Conservation (phyloP, 2,113 vertebrate genomes). For the Brachirus orientalis region DNA sequence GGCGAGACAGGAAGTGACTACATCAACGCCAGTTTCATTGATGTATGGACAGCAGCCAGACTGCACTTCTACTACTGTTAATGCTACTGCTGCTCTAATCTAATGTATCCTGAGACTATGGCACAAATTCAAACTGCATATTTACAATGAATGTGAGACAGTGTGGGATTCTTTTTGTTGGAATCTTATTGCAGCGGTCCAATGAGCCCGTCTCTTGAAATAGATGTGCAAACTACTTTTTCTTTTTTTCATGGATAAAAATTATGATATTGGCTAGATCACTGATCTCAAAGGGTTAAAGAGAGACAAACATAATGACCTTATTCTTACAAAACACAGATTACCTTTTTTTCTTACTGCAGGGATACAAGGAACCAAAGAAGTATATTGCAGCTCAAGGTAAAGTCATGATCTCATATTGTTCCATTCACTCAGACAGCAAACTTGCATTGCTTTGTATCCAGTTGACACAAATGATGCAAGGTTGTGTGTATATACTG, state of each 20-base stretch:
- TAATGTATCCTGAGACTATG: too few relatives aligned
- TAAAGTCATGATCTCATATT: constrained; percentile 52
- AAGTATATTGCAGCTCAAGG: constrained; percentile 99
- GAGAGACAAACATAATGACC: not conserved
- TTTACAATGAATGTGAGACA: too few relatives aligned
- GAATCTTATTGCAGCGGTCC: too few relatives aligned
- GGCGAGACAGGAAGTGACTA: constrained; percentile 89
- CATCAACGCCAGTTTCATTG: constrained; percentile 96
- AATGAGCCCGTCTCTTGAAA: too few relatives aligned
- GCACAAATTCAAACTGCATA: too few relatives aligned
- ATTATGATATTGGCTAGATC: too few relatives aligned
- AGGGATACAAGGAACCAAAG: constrained; percentile 95
- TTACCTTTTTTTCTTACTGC: constrained; percentile 16
- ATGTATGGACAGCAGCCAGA: constrained; percentile 80
- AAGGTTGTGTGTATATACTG: not conserved
- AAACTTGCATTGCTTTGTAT: not conserved
- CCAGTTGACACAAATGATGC: not conserved
- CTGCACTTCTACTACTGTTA: not conserved
- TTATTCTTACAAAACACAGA: not conserved
- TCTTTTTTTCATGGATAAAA: too few relatives aligned
- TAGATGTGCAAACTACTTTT: too few relatives aligned
- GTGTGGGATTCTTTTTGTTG: too few relatives aligned
- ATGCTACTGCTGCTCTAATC: not conserved
- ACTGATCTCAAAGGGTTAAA: too few relatives aligned
- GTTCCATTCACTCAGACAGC: not conserved